Percentiles rank a stretch among this genome's conserved stretches.
These are phyloP conservation scores for Villa cingulata DNA, from an alignment of 2,888 invertebrate genomes.

Conservation along the genomic window DNA sequence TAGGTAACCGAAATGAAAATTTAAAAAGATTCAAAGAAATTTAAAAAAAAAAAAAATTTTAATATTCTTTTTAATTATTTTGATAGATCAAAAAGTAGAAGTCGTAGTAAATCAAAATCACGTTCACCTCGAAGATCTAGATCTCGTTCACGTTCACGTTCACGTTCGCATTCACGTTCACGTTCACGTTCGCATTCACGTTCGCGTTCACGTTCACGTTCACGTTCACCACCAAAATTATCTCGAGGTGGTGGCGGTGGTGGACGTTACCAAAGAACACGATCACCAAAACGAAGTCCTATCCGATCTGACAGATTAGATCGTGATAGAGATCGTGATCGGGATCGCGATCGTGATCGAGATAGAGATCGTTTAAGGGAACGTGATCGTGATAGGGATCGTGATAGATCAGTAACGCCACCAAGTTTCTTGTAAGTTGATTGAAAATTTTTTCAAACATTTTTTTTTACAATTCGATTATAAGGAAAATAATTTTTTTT, in stretches of 20 bases:
- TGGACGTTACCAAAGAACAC: constrained; percentile 27
- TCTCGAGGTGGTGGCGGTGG: constrained; percentile 7
- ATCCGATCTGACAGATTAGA: constrained; percentile 17
- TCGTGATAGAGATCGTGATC: constrained; percentile 15
- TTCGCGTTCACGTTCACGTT: constrained; percentile 37
- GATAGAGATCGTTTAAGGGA: constrained; percentile 34
- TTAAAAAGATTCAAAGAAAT: neutral
- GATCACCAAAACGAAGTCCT: constrained; percentile 37
- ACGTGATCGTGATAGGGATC: constrained; percentile 30
- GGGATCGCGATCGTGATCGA: constrained; percentile 15
- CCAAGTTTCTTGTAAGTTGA: constrained; percentile 60
- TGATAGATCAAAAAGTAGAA: constrained; percentile 37
- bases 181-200: no score
- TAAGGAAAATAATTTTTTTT: neutral
- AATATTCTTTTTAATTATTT: neutral
- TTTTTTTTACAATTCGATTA: no score
- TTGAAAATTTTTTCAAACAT: constrained; percentile 1
- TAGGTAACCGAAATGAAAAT: constrained; percentile 33
- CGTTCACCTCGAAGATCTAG: constrained; percentile 21
- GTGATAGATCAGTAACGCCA: constrained; percentile 41
- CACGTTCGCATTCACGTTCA: no score
- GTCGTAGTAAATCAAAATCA: constrained; percentile 39
- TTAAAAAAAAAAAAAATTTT: neutral
- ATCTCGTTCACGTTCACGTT: constrained; percentile 41
- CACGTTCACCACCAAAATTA: constrained; percentile 30